Evolutionary conservation across 2,888 invertebrate genomes (phyloP), one percentile per base, ranked within the genome.

Genomic region (Acanthacorydalis orientalis): DNA sequence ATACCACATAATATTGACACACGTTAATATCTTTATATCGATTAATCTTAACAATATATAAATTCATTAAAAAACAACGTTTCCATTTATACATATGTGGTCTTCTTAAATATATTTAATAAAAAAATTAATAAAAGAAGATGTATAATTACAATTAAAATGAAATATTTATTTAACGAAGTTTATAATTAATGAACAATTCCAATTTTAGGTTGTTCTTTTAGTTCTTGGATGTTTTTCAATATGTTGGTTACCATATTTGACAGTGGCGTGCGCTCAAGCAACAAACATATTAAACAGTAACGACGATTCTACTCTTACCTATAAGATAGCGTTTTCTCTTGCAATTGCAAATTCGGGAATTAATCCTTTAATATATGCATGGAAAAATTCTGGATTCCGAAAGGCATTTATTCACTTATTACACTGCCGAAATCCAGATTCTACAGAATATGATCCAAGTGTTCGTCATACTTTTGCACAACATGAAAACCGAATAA

Each of bases 311-410:
- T 37, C 38, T 6, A 55, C 50, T 2, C 31, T 35, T 14, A 64
- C 75, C 39, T 82, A 82, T 64, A 77, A 77, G 54, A 68, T 71
- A 12, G 74, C 78, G 44, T 79, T 81, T 51, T 77, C 47, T 2
- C 68, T 87, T 52, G 86, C 85, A 23, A 80, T 86, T 70, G 74
- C 80, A 46, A 86, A 86, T 63, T 86, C 85, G 8, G 82, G 82
- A 31, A 75, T 85, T 58, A 87, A 87, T 65, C 87, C 87, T 0
- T 67, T 86, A 41, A 85, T 86, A 56, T 87, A 87, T 67, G 84
- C 85, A 32, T 87, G 87, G 86, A 87, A 87, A 63, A 86, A 85
- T 61, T 72, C 77, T 7, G 83, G 79, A 52, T 86, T 85, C 60
- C 75, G 85, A 4, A 73, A 74, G 44, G 81, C 85, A 1, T 85